Base-by-base conservation (phyloP, 2,797 vertebrate genomes). In the Ceryle rudis region DNA sequence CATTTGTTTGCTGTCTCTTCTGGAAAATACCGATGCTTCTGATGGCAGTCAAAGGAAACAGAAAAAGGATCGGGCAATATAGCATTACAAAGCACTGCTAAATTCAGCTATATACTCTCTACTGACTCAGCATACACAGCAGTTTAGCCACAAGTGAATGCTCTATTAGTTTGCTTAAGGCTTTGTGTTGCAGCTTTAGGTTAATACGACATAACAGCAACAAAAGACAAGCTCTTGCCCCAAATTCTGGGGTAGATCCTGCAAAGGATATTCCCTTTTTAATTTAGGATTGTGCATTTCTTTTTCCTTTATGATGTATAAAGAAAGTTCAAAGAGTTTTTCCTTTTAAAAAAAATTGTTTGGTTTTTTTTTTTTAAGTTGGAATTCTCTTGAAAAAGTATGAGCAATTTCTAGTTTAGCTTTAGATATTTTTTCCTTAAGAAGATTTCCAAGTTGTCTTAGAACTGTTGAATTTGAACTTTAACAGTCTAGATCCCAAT, bases 1-100 rank as follows among this genome's bases (percentile, higher is more conserved):
- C 98, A 98, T 97, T 98, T 98, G 98, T 98, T 98, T 95, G 98
- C 90, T 82, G 97, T 90, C 70, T 98, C 98, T 95, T 98, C 98
- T 42, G 97, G 97, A 90, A 97, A 95, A 95, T 97, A 97, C 87
- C 86, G 97, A 84, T 85, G 97, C 98, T 98, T 98, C 98, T 98
- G 98, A 93, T 86, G 95, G 96, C 94, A 86, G 94, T 91, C 78
- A 96, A 97, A 97, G 96, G 97, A 97, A 97, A 97, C 93, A 96
- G 96, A 97, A 80, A 97, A 91, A 97, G 96, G 93, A 94, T 96
- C 1, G 70, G 81, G 96, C 89, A 95, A 95, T 62, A 85, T 26
- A 95, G 73, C 75, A 81, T 93, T 89, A 96, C 89, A 94, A 93
- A 96, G 82, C 85, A 77, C 81, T 57, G 72, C 61, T 87, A 66